Base-by-base conservation (phyloP, 2,888 invertebrate genomes). In the Chironomus tentans region DNA sequence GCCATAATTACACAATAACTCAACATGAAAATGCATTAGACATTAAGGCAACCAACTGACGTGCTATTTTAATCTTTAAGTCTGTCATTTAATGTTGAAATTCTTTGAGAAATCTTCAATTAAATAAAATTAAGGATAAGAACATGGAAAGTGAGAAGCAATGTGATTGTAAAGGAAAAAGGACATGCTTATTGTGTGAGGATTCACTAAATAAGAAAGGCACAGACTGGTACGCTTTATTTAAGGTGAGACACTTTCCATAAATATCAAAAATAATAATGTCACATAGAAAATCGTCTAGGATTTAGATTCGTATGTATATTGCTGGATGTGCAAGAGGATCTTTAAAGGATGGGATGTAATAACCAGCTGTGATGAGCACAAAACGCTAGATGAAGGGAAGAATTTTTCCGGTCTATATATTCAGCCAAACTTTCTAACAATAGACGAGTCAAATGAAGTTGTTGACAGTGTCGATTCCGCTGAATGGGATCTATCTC, bases 81-180 rank as follows among this genome's bases (percentile, higher is more conserved):
- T 38, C 38, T 38, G 38, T 38, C 38, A 2, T 38, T 38, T 38
- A 7, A 10, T 38, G 10, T 38, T 38, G 38, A 38, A 38, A 38
- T 38, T 38, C 38, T 38, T 38, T 38, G 10, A 38, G 10, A 38
- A 38, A 38, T 38, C 10, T 38, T 38, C 38, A 38, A 38, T 38
- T 38, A 38, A 38, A 38, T 38, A 10, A 38, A 4, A 4, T 7
- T 38, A 28, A 28, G 10, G 38, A 0, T 38, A 38, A 1, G 7
- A 10, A 79, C 78, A 90, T 90, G 88, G 87, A 90, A 56, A 18
- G n/a, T 80, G 87, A 87, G 78, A 87, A 89, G 47, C 85, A 93
- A 0, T 98, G 97, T 84, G 97, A 95, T 61, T 98, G 97, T 82
- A 97, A 97, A 86, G 95, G 97, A 2, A 91, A 92, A 78, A 87